Evolutionary conservation across 1,140 invertebrate genomes (phyloP).

Genomic region (Hyles vespertilio): DNA sequence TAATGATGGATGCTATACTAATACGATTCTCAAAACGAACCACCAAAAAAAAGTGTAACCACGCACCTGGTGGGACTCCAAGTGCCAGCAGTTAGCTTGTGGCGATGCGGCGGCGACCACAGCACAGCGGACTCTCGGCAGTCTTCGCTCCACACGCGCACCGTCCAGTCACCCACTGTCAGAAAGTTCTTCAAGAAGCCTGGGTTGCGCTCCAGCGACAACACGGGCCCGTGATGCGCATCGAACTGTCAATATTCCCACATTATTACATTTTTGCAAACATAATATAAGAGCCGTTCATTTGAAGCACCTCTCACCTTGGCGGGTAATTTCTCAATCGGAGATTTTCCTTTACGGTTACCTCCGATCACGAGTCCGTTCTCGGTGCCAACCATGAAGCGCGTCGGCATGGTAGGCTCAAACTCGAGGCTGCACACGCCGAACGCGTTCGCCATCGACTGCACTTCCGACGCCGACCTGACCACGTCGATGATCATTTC

Average conservation of each 20-base stretch:
- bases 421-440: conserved; percentile 90
- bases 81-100: conserved; percentile 84
- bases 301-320: conserved; percentile 52
- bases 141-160: conserved; percentile 93
- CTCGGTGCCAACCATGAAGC: conserved; percentile 85
- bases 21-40: no score
- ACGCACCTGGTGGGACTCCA: conserved; percentile 88
- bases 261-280: no score
- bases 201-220: conserved; percentile 88
- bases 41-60: no score
- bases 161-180: conserved; percentile 92
- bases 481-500: conserved; percentile 87
- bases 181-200: conserved; percentile 93
- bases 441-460: conserved; percentile 81
- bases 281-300: no score
- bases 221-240: conserved; percentile 89
- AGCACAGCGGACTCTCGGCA: conserved; percentile 91
- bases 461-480: conserved; percentile 80
- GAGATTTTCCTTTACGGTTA: conserved; percentile 88
- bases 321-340: conserved; percentile 84
- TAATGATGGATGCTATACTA: no score
- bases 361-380: conserved; percentile 86
- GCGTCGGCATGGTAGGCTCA: conserved; percentile 93
- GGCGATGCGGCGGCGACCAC: conserved; percentile 87
- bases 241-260: conserved; percentile 73